Evolutionary conservation across 2,113 vertebrate genomes (phyloP).

Genomic region (Xyliphius kryptos): DNA sequence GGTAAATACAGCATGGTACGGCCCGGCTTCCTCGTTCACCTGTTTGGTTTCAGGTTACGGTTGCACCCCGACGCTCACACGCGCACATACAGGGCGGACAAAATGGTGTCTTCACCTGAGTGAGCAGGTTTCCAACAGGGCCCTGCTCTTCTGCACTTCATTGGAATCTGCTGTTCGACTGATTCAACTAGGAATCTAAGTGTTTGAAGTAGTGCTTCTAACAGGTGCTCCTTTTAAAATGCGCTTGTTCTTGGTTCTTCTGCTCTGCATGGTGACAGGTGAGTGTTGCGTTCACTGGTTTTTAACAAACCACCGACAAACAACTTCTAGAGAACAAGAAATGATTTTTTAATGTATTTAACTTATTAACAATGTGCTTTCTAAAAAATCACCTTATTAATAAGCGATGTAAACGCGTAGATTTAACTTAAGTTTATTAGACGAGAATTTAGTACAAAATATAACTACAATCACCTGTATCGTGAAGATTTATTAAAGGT

Average conservation of each 20-base stretch:
- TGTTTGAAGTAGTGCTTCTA: background rate
- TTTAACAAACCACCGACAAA: background rate
- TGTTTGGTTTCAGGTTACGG: slow-evolving; percentile 32
- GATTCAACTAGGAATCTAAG: background rate
- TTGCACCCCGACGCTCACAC: background rate
- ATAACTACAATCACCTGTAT: too few species aligned
- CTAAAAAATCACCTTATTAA: too few species aligned
- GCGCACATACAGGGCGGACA: background rate
- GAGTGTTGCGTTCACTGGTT: background rate
- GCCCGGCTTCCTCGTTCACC: slow-evolving; percentile 33
- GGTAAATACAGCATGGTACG: background rate
- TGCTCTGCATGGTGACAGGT: slow-evolving; percentile 33
- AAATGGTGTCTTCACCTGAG: slow-evolving; percentile 36
- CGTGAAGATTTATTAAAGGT: too few species aligned
- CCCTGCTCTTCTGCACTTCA: too few species aligned
- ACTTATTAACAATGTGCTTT: too few species aligned
- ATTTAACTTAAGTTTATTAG: too few species aligned
- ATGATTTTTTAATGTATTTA: too few species aligned
- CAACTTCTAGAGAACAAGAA: too few species aligned
- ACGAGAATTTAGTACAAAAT: too few species aligned
- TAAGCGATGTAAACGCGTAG: too few species aligned
- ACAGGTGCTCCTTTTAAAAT: background rate
- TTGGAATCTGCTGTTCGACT: background rate
- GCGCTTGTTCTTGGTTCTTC: slow-evolving; percentile 20
- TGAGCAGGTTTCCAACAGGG: slow-evolving; percentile 7